Percentiles rank a stretch among this genome's conserved stretches.
These are phyloP conservation scores for Hafferia zeledoni DNA, from an alignment of 2,797 vertebrate genomes.

Conservation along the genomic window DNA sequence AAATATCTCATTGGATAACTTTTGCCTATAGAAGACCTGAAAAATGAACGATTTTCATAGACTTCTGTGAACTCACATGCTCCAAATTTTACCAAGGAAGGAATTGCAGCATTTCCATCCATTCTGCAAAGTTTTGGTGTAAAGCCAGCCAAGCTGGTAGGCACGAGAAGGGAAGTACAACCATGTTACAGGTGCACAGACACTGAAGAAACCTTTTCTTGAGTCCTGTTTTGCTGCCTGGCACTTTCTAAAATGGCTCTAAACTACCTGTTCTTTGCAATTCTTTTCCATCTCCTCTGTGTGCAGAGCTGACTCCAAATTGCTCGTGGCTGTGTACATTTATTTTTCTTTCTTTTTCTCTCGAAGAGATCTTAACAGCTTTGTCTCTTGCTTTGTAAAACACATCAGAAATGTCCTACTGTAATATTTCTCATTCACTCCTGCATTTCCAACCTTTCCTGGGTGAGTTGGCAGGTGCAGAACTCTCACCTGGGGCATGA, in stretches of 20 bases:
- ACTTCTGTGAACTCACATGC: not conserved
- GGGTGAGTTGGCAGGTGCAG: not conserved
- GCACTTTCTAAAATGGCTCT: not conserved
- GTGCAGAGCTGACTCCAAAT: not conserved
- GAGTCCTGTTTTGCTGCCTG: not conserved
- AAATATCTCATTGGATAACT: not conserved
- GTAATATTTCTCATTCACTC: not conserved
- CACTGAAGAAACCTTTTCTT: not conserved
- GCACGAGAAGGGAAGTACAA: rapidly evolving
- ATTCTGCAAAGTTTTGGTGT: not conserved
- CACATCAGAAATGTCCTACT: not conserved
- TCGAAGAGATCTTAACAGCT: not conserved
- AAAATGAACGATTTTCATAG: not conserved
- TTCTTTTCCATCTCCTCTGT: not conserved
- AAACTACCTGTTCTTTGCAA: not conserved
- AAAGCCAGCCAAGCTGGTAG: not conserved
- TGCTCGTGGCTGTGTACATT: not conserved
- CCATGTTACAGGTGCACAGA: not conserved
- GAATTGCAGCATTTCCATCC: not conserved
- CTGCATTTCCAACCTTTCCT: not conserved
- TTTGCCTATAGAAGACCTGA: not conserved
- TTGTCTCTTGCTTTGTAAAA: not conserved
- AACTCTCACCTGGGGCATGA: not conserved
- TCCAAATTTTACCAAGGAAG: not conserved
- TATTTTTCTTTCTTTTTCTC: not conserved